Percentiles rank a stretch among this genome's conserved stretches.
Conservation (phyloP, 2,888 invertebrate species). For the Oasisia sp. region DNA sequence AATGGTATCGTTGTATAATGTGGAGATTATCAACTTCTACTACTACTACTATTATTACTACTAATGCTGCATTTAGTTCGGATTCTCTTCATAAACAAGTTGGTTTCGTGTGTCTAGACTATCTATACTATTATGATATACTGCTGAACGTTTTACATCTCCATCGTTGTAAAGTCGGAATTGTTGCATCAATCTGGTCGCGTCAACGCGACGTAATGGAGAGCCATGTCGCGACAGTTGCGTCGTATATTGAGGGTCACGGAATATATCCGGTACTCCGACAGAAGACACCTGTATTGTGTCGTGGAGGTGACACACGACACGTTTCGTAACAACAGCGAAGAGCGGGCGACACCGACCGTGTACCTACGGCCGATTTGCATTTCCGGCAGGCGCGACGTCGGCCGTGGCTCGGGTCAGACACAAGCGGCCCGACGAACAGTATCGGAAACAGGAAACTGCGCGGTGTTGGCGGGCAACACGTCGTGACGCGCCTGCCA, state of each 20-base stretch:
- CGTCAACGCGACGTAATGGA: slow-evolving; percentile 13
- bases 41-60: neutral
- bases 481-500: neutral
- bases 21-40: neutral
- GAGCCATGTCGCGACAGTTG: neutral
- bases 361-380: neutral
- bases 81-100: neutral
- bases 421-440: neutral
- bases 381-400: slow-evolving; percentile 24
- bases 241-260: slow-evolving; percentile 7
- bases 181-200: neutral
- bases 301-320: slow-evolving; percentile 8
- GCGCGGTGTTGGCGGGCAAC: slow-evolving; percentile 21
- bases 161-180: slow-evolving; percentile 17
- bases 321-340: slow-evolving; percentile 18
- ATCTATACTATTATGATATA: neutral
- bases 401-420: too few species aligned
- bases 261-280: slow-evolving; percentile 9
- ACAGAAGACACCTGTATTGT: slow-evolving; percentile 6
- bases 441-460: slow-evolving; percentile 20
- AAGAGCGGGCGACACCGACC: neutral
- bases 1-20: slow-evolving; percentile 9
- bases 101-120: slow-evolving; percentile 14
- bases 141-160: neutral
- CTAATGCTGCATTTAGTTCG: neutral